Percentiles rank a stretch among this genome's conserved stretches.
Conservation (phyloP, 23 tunicate genomes). For the Halocynthia aurantium region DNA sequence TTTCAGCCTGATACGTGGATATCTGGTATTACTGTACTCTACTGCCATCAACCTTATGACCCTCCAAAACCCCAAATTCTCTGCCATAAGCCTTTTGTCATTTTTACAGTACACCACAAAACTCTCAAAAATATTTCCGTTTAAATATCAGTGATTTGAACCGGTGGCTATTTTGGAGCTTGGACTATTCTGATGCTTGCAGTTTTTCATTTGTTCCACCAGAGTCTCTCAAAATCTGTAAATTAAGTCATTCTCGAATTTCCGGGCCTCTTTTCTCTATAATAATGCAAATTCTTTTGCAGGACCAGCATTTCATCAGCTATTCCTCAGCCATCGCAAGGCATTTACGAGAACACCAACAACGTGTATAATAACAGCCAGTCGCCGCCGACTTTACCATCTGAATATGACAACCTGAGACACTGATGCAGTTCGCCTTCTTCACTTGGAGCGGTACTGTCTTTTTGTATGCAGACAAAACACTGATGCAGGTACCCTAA, state of each 20-base stretch:
- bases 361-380: constrained; percentile 42
- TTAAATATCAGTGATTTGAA: no score
- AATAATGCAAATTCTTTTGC: constrained; percentile 5
- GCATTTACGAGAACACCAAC: constrained; percentile 76
- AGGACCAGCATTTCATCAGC: constrained; percentile 60
- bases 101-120: no score
- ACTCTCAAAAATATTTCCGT: no score
- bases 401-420: constrained; percentile 18
- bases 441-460: neutral
- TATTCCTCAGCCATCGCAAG: constrained; percentile 26
- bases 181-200: neutral
- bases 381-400: neutral
- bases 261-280: neutral
- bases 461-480: no score
- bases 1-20: no score
- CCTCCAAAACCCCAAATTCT: no score
- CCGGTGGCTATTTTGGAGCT: no score
- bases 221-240: no score
- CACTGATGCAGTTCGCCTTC: neutral
- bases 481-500: no score
- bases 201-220: neutral
- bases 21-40: no score
- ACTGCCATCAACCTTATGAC: no score
- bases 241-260: neutral
- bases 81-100: no score